Percentiles rank a stretch among this genome's conserved stretches.
phyloP scores from a whole-genome alignment of 2,888 invertebrate species.

The Dicyrtoma fusca region DNA sequence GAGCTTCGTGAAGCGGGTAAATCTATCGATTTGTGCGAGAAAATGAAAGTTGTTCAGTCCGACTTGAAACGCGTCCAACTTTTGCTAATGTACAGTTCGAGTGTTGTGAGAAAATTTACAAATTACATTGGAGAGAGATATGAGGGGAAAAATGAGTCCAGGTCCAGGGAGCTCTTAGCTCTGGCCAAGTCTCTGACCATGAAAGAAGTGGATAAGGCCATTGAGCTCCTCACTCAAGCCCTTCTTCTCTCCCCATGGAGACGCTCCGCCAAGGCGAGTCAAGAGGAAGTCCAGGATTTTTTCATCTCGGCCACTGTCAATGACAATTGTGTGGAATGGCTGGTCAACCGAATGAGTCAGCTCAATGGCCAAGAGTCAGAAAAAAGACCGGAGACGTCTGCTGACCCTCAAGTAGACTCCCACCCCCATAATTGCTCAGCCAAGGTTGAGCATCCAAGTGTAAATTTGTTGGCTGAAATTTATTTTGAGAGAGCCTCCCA shows the following conservation, averaged over 20 bases:
- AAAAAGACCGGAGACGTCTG: background rate
- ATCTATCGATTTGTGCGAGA: slow-evolving; percentile 38
- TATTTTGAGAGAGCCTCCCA: slow-evolving; percentile 38
- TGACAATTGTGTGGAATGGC: slow-evolving; percentile 22
- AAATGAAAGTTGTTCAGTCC: slow-evolving; percentile 33
- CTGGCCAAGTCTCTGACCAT: background rate
- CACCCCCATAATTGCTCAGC: background rate
- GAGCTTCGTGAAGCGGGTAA: slow-evolving; percentile 35
- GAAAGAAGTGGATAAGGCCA: slow-evolving; percentile 11
- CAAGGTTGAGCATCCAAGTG: background rate
- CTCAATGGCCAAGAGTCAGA: no score
- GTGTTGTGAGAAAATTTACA: slow-evolving; percentile 35
- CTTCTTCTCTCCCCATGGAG: slow-evolving; percentile 21
- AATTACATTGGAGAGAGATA: slow-evolving; percentile 26
- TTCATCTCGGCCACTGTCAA: background rate
- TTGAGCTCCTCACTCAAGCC: slow-evolving; percentile 16
- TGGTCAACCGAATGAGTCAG: background rate
- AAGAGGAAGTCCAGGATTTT: slow-evolving; percentile 17
- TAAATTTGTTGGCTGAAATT: slow-evolving; percentile 35
- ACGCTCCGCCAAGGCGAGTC: background rate
- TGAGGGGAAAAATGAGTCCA: slow-evolving; percentile 27
- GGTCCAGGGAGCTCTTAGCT: slow-evolving; percentile 21
- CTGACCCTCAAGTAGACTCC: background rate
- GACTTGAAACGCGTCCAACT: slow-evolving; percentile 42
- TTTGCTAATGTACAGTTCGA: slow-evolving; percentile 24